These are phyloP conservation scores for Drosophila arawakana DNA, from an alignment of 1,140 invertebrate genomes.

Conservation along the genomic window DNA sequence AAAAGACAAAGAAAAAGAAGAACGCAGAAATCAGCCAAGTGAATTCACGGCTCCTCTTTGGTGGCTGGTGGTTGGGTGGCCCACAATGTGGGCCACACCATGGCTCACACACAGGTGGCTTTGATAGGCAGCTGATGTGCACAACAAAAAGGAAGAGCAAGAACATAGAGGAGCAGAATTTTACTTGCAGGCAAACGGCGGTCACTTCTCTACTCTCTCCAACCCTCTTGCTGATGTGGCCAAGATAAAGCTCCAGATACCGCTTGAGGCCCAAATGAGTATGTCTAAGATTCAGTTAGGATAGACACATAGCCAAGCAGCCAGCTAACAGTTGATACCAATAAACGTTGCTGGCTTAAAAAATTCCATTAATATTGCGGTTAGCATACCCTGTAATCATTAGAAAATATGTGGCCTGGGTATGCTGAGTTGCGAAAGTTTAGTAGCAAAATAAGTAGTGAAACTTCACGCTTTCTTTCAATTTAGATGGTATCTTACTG, in stretches of 20 bases:
- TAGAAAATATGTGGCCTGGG: background rate
- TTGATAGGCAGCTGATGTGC: conserved; percentile 67
- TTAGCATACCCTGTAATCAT: background rate
- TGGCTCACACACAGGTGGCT: conserved; percentile 63
- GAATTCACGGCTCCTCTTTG: background rate
- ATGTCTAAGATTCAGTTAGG: conserved; percentile 2
- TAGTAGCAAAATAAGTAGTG: too few relatives aligned
- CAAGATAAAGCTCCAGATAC: conserved; percentile 31
- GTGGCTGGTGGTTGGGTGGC: conserved; percentile 11
- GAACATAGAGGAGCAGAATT: conserved; percentile 8
- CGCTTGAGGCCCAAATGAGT: conserved; percentile 17
- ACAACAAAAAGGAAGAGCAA: conserved; percentile 33
- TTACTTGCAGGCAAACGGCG: conserved; percentile 54
- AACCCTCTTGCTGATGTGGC: conserved; percentile 7
- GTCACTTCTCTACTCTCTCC: conserved; percentile 14
- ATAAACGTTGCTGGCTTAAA: conserved; percentile 5
- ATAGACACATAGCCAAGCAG: background rate
- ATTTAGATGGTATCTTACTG: too few relatives aligned
- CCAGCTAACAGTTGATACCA: conserved; percentile 3
- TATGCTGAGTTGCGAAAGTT: background rate
- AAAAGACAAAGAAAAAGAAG: background rate
- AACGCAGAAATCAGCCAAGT: background rate
- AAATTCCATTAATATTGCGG: background rate
- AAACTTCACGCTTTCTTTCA: too few relatives aligned
- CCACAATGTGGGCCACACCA: conserved; percentile 31